These are phyloP conservation scores for Artibeus jamaicensis DNA, from an alignment of 2,797 vertebrate genomes.

Conservation along the genomic window DNA sequence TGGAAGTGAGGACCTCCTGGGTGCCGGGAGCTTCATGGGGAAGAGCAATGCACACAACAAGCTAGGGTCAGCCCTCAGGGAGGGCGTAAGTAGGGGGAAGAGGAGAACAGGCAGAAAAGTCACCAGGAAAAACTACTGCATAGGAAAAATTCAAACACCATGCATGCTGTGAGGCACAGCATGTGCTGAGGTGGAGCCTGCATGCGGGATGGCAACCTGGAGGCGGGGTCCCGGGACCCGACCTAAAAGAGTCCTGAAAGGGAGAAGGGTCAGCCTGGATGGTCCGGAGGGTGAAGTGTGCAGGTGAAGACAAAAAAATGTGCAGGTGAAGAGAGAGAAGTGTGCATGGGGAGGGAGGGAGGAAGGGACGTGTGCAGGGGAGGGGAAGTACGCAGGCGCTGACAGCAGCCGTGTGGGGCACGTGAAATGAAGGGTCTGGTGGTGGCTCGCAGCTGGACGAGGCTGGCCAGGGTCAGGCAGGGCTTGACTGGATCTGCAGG, in stretches of 20 bases:
- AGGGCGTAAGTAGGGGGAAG: neutral
- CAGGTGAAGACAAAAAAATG: neutral
- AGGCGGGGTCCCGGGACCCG: neutral
- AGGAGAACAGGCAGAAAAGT: neutral
- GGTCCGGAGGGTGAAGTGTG: no score
- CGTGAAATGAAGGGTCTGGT: no score
- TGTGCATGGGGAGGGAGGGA: neutral
- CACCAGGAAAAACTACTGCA: neutral
- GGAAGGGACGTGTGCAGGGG: no score
- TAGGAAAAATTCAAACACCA: fast-evolving
- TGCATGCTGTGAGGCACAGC: neutral
- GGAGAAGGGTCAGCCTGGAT: neutral
- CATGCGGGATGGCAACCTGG: neutral
- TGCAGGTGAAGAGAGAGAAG: fast-evolving
- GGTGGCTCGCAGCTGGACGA: neutral
- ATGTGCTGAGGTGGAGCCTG: neutral
- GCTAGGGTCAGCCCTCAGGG: neutral
- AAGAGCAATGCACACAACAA: neutral
- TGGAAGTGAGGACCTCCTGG: neutral
- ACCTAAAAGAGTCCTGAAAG: neutral
- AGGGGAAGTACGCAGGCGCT: no score
- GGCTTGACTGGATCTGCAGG: neutral
- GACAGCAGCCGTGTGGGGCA: neutral
- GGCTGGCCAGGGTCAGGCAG: neutral
- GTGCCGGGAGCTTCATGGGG: neutral